Evolutionary conservation across 2,113 vertebrate genomes (phyloP), one percentile per base, ranked within the genome.

Genomic region (Cavia porcellus): DNA sequence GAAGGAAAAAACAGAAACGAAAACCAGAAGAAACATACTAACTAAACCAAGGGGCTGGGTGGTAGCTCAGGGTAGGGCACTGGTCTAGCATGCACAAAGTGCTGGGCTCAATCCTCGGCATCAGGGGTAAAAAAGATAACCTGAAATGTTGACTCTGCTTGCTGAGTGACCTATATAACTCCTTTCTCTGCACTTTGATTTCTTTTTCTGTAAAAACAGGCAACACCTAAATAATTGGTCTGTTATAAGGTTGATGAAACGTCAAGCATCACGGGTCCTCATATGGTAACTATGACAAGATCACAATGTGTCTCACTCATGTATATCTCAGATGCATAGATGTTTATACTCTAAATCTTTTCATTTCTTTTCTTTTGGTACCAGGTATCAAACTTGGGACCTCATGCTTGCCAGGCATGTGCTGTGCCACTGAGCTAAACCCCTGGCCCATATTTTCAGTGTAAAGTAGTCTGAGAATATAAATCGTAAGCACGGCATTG

Each of bases 141-240:
- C 50, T 82, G 64, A 25, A 86, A 89, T 89, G 45, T 83, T 92
- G 74, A 28, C 74, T 92, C 45, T 14, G 79, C 70, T 90, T 72
- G 62, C 61, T 59, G 2, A 93, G 45, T 45, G 83, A 80, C 47
- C 2, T 82, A 7, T 89, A 68, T 8, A 88, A 85, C 61, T 64
- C 62, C 87, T n/a, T 95, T 91, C 42, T n/a, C 35, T 20, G 28
- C 74, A n/a, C 30, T 75, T 89, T 14, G 38, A 42, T 82, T 87
- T 95, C 47, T 91, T 92, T 89, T 64, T 86, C 42, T 83, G 30
- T 57, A 77, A 86, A 86, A 95, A 70, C 0, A 89, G 20, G 35
- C 17, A 59, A 89, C 32, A 62, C 6, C 50, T 64, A 83, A 89
- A 70, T 42, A 83, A 52, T 0, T 62, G 61, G 12, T 74, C n/a